Conservation (phyloP, 2,888 invertebrate genomes). For the Sesia apiformis region DNA sequence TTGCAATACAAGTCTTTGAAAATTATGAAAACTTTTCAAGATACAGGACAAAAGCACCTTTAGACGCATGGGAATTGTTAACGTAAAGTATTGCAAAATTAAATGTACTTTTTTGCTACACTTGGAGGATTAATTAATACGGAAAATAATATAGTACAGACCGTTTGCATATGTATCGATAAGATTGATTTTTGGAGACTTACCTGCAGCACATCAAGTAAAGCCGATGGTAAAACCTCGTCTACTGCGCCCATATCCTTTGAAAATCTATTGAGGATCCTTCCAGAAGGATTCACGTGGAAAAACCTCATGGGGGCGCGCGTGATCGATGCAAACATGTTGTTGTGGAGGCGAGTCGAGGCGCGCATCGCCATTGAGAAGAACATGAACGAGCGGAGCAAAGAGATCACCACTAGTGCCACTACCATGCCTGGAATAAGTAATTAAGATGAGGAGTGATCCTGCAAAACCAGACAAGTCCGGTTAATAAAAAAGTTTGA, state of each 20-base stretch:
- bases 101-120: neutral
- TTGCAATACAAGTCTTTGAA: no score
- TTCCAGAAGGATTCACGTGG: constrained; percentile 87
- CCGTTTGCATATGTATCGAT: neutral
- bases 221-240: constrained; percentile 75
- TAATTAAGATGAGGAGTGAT: no score
- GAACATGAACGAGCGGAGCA: constrained; percentile 73
- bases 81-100: neutral
- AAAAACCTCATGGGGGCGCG: constrained; percentile 90
- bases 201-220: constrained; percentile 77
- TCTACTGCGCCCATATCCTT: constrained; percentile 89
- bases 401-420: constrained; percentile 59
- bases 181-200: constrained; percentile 10
- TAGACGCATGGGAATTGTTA: no score
- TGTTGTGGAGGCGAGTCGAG: constrained; percentile 85
- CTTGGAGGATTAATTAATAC: no score
- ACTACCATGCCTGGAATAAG: constrained; percentile 62
- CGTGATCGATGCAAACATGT: constrained; percentile 88
- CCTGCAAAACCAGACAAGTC: no score
- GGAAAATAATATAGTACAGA: no score
- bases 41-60: no score
- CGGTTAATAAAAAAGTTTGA: no score
- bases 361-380: constrained; percentile 81
- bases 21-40: no score
- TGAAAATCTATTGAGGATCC: constrained; percentile 90